phyloP scores from a whole-genome alignment of 2,888 invertebrate species.

The Stramonita haemastoma region DNA sequence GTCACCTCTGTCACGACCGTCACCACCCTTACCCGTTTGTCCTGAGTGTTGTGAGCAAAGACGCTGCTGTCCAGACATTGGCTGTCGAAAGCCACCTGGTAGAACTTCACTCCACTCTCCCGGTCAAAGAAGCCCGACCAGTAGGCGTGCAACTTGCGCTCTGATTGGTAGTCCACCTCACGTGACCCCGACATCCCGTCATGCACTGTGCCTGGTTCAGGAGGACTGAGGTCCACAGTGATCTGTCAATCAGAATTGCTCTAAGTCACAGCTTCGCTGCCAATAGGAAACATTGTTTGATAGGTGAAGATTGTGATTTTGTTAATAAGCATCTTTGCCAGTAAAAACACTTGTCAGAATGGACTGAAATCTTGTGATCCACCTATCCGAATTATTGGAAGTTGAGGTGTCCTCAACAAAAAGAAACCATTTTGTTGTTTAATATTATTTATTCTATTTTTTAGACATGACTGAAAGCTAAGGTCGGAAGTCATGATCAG shows the following conservation, averaged over 20 bases:
- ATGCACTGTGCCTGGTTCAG: slow-evolving; percentile 58
- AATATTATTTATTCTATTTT: too few species aligned
- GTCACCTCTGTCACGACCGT: too few species aligned
- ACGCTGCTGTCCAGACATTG: neutral
- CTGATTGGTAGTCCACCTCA: slow-evolving; percentile 62
- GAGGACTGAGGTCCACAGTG: slow-evolving; percentile 63
- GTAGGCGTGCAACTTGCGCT: slow-evolving; percentile 50
- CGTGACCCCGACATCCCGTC: slow-evolving; percentile 55
- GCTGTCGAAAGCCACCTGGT: slow-evolving; percentile 53
- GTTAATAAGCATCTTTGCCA: too few species aligned
- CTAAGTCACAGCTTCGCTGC: neutral
- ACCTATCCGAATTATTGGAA: too few species aligned
- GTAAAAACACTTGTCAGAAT: too few species aligned
- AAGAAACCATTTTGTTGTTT: too few species aligned
- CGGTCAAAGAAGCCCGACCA: slow-evolving; percentile 68
- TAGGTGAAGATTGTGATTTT: too few species aligned
- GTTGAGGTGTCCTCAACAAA: too few species aligned
- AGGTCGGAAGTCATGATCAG: too few species aligned
- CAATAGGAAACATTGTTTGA: too few species aligned
- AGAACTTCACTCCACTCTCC: slow-evolving; percentile 62
- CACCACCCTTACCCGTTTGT: neutral
- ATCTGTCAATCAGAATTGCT: slow-evolving; percentile 53
- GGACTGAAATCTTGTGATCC: too few species aligned
- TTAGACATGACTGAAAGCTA: too few species aligned
- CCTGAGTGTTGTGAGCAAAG: slow-evolving; percentile 18